Evolutionary conservation across 1,140 invertebrate genomes (phyloP).

Genomic region (Drosophila albomicans): DNA sequence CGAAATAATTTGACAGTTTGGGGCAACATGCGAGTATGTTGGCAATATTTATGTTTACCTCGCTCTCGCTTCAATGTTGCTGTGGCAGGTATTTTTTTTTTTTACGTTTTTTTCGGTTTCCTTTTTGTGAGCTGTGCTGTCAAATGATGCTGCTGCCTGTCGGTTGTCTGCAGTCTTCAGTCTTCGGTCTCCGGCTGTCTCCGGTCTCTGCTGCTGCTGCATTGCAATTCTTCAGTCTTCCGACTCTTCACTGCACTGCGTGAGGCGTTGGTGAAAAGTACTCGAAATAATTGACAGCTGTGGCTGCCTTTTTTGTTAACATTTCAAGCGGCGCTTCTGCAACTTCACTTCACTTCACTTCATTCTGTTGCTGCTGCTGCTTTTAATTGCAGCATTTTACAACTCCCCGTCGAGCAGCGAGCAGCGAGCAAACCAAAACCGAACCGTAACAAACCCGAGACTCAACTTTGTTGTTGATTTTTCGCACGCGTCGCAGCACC

Average conservation of each 20-base stretch:
- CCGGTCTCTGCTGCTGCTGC: neutral
- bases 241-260: slow-evolving; percentile 53
- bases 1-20: slow-evolving; percentile 84
- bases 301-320: slow-evolving; percentile 79
- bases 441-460: slow-evolving; percentile 13
- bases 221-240: slow-evolving; percentile 20
- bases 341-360: slow-evolving; percentile 28
- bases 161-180: slow-evolving; percentile 18
- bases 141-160: slow-evolving; percentile 41
- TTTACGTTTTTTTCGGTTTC: slow-evolving; percentile 8
- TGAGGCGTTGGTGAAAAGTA: slow-evolving; percentile 83
- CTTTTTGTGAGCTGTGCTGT: slow-evolving; percentile 47
- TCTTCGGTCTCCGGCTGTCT: slow-evolving; percentile 34
- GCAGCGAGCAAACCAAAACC: neutral
- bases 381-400: slow-evolving; percentile 81
- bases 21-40: slow-evolving; percentile 79
- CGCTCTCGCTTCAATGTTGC: slow-evolving; percentile 10
- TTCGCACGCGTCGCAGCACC: slow-evolving; percentile 44
- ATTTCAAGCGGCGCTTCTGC: slow-evolving; percentile 48
- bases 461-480: slow-evolving; percentile 59
- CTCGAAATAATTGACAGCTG: slow-evolving; percentile 84
- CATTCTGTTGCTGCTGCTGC: slow-evolving; percentile 23
- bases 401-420: slow-evolving; percentile 57
- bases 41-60: slow-evolving; percentile 72
- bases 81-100: slow-evolving; percentile 30